These are phyloP conservation scores for Poeciliopsis retropinna DNA, from an alignment of 2,113 vertebrate species.

Conservation along the genomic window DNA sequence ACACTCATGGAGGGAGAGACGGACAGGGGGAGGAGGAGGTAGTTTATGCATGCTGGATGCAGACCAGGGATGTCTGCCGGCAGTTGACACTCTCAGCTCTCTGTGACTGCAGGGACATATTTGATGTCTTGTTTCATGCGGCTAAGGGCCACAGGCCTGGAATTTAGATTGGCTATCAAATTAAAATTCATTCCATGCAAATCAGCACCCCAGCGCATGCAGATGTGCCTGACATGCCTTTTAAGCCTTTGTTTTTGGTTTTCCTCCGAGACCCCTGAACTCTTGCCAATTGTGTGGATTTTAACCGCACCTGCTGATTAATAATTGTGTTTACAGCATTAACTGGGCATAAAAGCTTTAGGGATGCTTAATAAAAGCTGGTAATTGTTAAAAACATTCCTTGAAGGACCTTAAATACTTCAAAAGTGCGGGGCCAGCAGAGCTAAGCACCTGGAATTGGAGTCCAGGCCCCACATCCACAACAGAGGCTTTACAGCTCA, in stretches of 20 bases:
- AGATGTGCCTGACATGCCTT: constrained; percentile 48
- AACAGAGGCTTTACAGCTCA: constrained; percentile 65
- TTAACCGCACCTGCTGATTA: not conserved
- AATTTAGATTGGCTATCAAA: constrained; percentile 52
- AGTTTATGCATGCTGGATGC: constrained; percentile 44
- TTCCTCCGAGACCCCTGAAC: constrained; percentile 7
- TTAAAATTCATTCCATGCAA: constrained; percentile 50
- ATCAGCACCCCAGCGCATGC: constrained; percentile 52
- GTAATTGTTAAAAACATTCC: constrained; percentile 25
- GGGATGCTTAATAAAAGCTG: constrained; percentile 20
- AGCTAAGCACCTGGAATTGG: constrained; percentile 63
- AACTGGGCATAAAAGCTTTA: constrained; percentile 1
- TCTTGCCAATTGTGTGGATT: not conserved
- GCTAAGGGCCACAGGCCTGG: constrained; percentile 34
- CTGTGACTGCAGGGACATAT: constrained; percentile 38
- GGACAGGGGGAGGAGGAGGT: not conserved
- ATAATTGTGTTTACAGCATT: constrained; percentile 18
- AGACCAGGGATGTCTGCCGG: constrained; percentile 45
- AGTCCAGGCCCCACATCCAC: constrained; percentile 48
- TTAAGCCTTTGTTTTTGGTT: constrained; percentile 10
- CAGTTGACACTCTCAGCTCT: constrained; percentile 51
- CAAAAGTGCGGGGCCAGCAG: not conserved
- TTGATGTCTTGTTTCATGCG: constrained; percentile 66
- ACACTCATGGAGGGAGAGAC: not conserved
- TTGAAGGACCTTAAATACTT: constrained; percentile 30